These are phyloP conservation scores for Trypoxylon attenuatum DNA, from an alignment of 2,888 invertebrate species.

Conservation along the genomic window DNA sequence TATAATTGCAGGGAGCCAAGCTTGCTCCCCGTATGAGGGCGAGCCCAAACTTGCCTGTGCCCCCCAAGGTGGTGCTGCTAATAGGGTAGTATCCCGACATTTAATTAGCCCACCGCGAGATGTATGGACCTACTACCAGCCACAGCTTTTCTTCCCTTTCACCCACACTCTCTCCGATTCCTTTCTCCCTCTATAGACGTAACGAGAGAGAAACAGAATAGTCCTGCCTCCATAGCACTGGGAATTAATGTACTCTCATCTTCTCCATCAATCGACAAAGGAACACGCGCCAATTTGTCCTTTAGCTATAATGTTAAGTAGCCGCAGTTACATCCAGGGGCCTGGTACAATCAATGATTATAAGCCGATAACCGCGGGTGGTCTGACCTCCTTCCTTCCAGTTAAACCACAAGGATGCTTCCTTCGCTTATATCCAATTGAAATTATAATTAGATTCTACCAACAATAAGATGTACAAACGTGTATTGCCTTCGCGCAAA, in stretches of 20 bases:
- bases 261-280: neutral
- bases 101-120: slow-evolving; percentile 35
- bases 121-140: slow-evolving; percentile 61
- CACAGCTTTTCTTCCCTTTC: slow-evolving; percentile 6
- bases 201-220: neutral
- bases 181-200: neutral
- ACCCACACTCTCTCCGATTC: neutral
- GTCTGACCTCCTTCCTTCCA: neutral
- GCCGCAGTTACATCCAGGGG: neutral
- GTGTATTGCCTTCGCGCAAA: too few relatives aligned
- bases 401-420: too few relatives aligned
- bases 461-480: too few relatives aligned
- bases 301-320: neutral
- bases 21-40: slow-evolving; percentile 37
- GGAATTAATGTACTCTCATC: neutral
- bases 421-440: too few relatives aligned
- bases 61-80: slow-evolving; percentile 56
- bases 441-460: too few relatives aligned
- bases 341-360: neutral
- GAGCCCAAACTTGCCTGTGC: slow-evolving; percentile 45
- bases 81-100: slow-evolving; percentile 61
- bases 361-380: neutral
- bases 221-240: neutral
- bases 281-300: neutral
- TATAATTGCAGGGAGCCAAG: slow-evolving; percentile 60